Evolutionary conservation across 2,888 invertebrate species (phyloP).

Genomic region (Nasonovia ribisnigri): DNA sequence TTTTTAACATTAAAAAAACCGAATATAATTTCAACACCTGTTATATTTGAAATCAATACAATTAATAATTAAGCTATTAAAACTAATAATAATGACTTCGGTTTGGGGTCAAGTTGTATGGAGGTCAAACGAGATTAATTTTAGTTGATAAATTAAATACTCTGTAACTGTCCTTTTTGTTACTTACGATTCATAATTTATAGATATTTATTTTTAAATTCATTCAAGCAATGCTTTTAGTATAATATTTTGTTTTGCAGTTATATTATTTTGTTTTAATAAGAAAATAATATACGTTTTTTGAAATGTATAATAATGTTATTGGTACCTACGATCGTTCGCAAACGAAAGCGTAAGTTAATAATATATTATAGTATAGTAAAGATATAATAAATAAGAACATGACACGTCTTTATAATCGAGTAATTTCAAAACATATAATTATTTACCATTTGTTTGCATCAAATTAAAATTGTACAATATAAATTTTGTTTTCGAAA

Average conservation of each 20-base stretch:
- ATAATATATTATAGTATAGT: background rate
- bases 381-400: background rate
- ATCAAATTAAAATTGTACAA: background rate
- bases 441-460: background rate
- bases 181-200: background rate
- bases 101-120: conserved; percentile 1
- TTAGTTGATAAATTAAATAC: background rate
- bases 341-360: background rate
- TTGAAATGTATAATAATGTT: background rate
- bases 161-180: background rate
- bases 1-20: background rate
- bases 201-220: background rate
- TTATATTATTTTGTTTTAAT: background rate
- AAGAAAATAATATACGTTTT: background rate
- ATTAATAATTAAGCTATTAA: background rate
- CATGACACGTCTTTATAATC: background rate
- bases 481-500: background rate
- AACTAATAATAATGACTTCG: conserved; percentile 13
- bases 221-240: background rate
- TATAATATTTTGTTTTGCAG: background rate
- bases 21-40: background rate
- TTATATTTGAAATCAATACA: background rate
- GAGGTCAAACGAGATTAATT: conserved; percentile 37
- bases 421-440: background rate
- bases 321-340: background rate